These are phyloP conservation scores for Limanda limanda DNA, from an alignment of 2,113 vertebrate genomes.

Conservation along the genomic window DNA sequence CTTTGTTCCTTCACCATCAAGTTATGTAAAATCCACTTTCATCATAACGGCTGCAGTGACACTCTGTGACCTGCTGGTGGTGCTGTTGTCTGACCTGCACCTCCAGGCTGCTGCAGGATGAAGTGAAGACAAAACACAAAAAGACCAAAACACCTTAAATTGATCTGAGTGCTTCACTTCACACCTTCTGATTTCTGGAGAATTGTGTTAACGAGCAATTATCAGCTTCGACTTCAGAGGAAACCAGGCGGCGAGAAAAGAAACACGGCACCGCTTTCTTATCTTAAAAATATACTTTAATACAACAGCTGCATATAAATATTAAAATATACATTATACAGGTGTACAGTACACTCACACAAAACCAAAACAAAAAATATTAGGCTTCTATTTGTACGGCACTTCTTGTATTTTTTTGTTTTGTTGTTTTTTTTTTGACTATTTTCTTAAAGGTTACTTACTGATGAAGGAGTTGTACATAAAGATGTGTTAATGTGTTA, in stretches of 20 bases:
- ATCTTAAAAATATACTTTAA: constrained; percentile 85
- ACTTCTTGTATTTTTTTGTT: constrained; percentile 72
- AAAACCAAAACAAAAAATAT: constrained; percentile 76
- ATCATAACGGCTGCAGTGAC: constrained; percentile 1
- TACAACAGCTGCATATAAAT: constrained; percentile 86
- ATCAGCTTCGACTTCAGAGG: background rate
- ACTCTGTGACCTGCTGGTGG: constrained; percentile 28
- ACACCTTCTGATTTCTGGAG: no score
- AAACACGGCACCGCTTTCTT: constrained; percentile 18
- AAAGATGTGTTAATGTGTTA: constrained; percentile 69
- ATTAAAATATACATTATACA: constrained; percentile 86
- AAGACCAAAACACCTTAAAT: background rate
- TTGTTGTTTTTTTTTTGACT: constrained; percentile 32
- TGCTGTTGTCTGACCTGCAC: constrained; percentile 2
- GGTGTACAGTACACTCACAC: constrained; percentile 81
- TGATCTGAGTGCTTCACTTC: background rate
- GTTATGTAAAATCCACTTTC: constrained; percentile 2
- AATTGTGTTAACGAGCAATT: background rate
- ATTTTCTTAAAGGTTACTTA: constrained; percentile 65
- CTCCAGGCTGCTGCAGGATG: no score
- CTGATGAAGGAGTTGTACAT: constrained; percentile 69
- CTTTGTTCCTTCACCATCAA: background rate
- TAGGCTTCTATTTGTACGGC: constrained; percentile 83
- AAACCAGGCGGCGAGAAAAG: background rate
- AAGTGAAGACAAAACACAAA: background rate